A percentile compares a stretch with the other conserved stretches of the same genome.
Conservation (phyloP, 2,888 invertebrate species). For the Trissolcus brochymenae region DNA sequence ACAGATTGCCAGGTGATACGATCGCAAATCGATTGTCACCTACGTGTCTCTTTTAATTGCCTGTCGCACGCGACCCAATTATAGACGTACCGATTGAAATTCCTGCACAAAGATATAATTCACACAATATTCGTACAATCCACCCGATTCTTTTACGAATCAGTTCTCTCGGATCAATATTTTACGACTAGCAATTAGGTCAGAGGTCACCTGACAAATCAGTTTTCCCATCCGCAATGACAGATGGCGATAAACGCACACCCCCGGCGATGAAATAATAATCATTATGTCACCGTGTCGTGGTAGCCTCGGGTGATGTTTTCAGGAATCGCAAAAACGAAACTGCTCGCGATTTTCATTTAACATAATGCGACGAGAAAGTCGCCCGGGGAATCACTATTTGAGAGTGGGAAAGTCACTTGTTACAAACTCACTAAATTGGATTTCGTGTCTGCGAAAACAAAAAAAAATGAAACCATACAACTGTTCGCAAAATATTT, state of each 20-base stretch:
- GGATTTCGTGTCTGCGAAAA: no score
- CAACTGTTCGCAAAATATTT: no score
- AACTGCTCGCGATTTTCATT: constrained; percentile 61
- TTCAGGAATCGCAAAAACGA: constrained; percentile 58
- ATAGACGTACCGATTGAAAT: no score
- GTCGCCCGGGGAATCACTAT: constrained; percentile 42
- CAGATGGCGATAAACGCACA: constrained; percentile 28
- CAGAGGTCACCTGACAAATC: constrained; percentile 13
- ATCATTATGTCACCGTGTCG: constrained; percentile 53
- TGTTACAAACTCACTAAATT: no score
- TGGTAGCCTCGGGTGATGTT: constrained; percentile 46
- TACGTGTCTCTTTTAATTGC: constrained; percentile 3
- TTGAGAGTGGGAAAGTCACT: constrained; percentile 44
- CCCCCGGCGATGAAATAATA: constrained; percentile 50
- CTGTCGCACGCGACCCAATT: no score
- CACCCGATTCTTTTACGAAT: no score
- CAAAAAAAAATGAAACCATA: no score
- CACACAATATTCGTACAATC: no score
- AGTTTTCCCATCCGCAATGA: constrained; percentile 27
- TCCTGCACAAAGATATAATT: no score
- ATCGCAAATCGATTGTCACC: constrained; percentile 41
- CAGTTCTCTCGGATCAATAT: no score
- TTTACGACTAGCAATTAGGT: constrained; percentile 22
- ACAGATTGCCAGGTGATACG: constrained; percentile 62
- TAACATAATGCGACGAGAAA: constrained; percentile 69